Conservation (phyloP, 1,140 invertebrate genomes). For the Pseudomyrmex cubaensis region DNA sequence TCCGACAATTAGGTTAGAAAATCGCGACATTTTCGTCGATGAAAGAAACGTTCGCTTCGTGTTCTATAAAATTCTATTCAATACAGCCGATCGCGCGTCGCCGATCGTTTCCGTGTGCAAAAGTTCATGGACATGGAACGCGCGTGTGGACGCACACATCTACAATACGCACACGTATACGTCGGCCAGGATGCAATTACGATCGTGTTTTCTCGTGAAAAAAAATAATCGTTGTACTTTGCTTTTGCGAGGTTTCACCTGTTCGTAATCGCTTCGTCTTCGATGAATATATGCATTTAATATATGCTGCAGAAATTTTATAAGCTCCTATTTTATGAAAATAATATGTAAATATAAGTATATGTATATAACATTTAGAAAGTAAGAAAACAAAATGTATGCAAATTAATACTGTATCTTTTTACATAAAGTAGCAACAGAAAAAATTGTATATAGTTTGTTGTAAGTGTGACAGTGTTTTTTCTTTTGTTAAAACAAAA, state of each 20-base stretch:
- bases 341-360: background rate
- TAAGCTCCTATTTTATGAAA: background rate
- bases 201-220: constrained; percentile 8
- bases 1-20: constrained; percentile 38
- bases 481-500: background rate
- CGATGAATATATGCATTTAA: background rate
- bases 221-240: constrained; percentile 28
- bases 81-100: background rate
- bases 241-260: background rate
- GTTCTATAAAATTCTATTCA: background rate
- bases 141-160: too few relatives aligned
- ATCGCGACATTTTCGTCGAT: too few relatives aligned
- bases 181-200: background rate
- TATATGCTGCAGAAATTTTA: background rate
- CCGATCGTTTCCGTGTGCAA: background rate
- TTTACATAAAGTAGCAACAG: background rate
- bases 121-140: background rate
- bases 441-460: background rate
- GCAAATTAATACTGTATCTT: constrained; percentile 16
- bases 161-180: background rate
- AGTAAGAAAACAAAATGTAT: background rate
- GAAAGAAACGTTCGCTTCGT: background rate
- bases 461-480: background rate
- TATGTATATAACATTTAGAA: background rate
- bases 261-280: background rate